A percentile compares a stretch with the other conserved stretches of the same genome.
Conservation (phyloP, 2,888 invertebrate species). For the Protophormia terraenovae region DNA sequence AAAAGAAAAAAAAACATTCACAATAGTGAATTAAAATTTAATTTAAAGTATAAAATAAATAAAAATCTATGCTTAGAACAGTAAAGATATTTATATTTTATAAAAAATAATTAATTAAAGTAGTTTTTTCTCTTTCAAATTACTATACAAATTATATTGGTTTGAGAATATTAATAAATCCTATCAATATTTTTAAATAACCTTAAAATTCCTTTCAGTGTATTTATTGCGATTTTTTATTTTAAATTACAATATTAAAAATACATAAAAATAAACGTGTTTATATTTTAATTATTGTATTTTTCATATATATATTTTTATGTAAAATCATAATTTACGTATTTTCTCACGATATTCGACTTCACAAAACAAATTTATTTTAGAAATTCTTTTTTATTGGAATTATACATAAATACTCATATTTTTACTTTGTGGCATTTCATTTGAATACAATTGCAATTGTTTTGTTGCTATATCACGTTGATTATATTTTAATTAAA, state of each 20-base stretch:
- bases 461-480: neutral
- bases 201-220: neutral
- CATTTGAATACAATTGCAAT: neutral
- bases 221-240: neutral
- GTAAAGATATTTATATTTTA: too few species aligned
- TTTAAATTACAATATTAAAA: too few species aligned
- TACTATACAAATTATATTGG: too few species aligned
- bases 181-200: too few species aligned
- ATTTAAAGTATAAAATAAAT: too few species aligned
- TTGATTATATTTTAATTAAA: neutral
- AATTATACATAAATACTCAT: neutral
- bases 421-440: constrained; percentile 4
- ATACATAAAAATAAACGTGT: neutral
- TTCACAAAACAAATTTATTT: neutral
- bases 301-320: neutral
- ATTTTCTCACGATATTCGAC: constrained; percentile 46
- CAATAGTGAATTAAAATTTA: too few species aligned
- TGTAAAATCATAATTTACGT: neutral
- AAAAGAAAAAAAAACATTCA: too few species aligned
- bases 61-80: too few species aligned
- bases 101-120: too few species aligned
- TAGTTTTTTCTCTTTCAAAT: too few species aligned
- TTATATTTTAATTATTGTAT: neutral
- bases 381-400: neutral
- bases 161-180: too few species aligned